Evolutionary conservation across 2,888 invertebrate genomes (phyloP).

Genomic region (Parnassius glacialis): DNA sequence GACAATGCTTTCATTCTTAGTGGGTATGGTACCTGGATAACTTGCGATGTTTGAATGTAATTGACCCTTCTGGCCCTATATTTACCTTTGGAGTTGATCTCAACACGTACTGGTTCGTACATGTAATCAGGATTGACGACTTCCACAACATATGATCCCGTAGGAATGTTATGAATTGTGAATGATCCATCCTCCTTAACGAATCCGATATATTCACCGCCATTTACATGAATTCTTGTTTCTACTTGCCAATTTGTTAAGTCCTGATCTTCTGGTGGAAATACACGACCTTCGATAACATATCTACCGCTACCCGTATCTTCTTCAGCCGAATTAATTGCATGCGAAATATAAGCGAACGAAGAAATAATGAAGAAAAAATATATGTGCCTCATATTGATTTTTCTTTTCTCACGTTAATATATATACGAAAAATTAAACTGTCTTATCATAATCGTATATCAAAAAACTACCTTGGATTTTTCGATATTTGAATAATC

Average conservation of each 20-base stretch:
- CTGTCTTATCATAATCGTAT: no score
- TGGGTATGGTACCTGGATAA: conserved; percentile 95
- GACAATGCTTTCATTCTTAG: conserved; percentile 92
- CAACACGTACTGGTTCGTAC: conserved; percentile 97
- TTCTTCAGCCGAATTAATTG: conserved; percentile 56
- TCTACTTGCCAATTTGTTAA: conserved; percentile 87
- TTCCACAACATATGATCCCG: conserved; percentile 97
- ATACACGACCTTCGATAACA: conserved; percentile 90
- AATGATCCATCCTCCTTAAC: conserved; percentile 96
- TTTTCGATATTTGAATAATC: no score
- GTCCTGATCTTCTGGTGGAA: conserved; percentile 84
- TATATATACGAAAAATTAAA: no score
- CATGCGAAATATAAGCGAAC: conserved; percentile 40
- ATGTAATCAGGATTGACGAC: conserved; percentile 93
- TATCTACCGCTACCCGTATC: conserved; percentile 80
- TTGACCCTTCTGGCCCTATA: conserved; percentile 97
- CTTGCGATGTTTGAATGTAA: conserved; percentile 94
- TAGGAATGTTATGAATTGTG: conserved; percentile 91
- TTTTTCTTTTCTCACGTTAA: background rate
- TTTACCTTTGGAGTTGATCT: conserved; percentile 98
- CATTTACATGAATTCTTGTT: conserved; percentile 91
- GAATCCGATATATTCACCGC: conserved; percentile 93
- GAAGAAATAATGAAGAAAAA: conserved; percentile 12
- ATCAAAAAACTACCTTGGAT: no score
- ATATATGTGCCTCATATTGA: no score